These are phyloP conservation scores for Platyscapa corneri DNA, from an alignment of 1,140 invertebrate genomes.

Conservation along the genomic window DNA sequence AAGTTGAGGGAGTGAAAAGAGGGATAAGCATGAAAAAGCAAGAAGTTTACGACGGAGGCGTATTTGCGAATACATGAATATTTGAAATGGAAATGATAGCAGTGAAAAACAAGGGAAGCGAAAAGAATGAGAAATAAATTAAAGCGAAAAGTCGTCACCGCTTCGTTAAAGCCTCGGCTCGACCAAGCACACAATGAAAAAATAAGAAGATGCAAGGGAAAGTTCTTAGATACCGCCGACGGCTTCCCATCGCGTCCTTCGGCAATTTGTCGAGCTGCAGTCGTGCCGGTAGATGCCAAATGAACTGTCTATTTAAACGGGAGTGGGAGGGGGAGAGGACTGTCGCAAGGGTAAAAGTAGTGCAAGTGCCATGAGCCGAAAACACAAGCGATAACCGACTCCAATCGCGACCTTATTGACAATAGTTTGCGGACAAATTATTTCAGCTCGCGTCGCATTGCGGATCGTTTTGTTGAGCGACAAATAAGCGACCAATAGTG, in stretches of 20 bases:
- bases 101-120: background rate
- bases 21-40: constrained; percentile 8
- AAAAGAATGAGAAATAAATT: constrained; percentile 37
- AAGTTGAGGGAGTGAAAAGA: background rate
- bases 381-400: background rate
- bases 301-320: background rate
- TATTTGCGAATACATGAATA: constrained; percentile 4
- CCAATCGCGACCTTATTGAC: constrained; percentile 40
- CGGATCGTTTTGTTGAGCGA: background rate
- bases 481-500: background rate
- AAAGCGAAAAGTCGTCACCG: background rate
- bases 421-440: constrained; percentile 20
- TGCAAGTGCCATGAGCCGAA: constrained; percentile 35
- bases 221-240: background rate
- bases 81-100: constrained; percentile 7
- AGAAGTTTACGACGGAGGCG: constrained; percentile 14
- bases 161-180: background rate
- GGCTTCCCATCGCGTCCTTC: constrained; percentile 23
- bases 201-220: background rate
- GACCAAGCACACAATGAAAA: background rate
- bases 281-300: too few species aligned
- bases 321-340: too few species aligned
- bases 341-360: background rate
- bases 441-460: background rate
- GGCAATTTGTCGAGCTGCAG: background rate